A percentile compares a stretch with the other conserved stretches of the same genome.
These are phyloP conservation scores for Lampropteryx suffumata DNA, from an alignment of 2,888 invertebrate species.

Conservation along the genomic window DNA sequence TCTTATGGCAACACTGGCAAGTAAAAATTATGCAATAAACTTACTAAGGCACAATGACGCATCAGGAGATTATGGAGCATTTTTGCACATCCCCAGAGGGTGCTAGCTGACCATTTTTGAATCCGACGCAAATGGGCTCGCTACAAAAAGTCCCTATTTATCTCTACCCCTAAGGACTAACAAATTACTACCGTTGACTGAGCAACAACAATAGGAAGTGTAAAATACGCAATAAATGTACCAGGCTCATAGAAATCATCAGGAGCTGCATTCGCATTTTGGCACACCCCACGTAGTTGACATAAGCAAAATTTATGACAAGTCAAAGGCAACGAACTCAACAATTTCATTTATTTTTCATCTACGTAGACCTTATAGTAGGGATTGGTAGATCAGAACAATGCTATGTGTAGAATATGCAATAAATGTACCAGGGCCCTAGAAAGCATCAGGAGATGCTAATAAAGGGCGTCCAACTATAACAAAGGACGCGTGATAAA, in stretches of 20 bases:
- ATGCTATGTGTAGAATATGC: neutral
- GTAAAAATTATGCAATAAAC: conserved; percentile 58
- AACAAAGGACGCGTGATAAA: too few relatives aligned
- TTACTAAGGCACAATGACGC: conserved; percentile 55
- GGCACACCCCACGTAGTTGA: neutral
- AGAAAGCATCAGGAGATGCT: conserved; percentile 1
- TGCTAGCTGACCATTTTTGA: neutral
- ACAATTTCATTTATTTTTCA: too few relatives aligned
- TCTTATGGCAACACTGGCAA: neutral
- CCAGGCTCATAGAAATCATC: conserved; percentile 18
- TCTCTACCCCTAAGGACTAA: conserved; percentile 14
- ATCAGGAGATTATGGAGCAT: conserved; percentile 53
- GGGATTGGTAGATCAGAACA: neutral
- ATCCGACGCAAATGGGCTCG: neutral
- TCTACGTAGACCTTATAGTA: too few relatives aligned
- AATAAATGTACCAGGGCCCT: conserved; percentile 10
- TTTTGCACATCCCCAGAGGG: conserved; percentile 20
- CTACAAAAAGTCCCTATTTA: conserved; percentile 13
- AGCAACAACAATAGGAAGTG: conserved; percentile 45
- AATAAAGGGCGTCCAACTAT: too few relatives aligned
- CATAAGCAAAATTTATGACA: too few relatives aligned
- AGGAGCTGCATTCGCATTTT: conserved; percentile 2
- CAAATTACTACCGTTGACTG: conserved; percentile 1
- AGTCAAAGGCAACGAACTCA: too few relatives aligned
- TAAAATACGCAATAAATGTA: conserved; percentile 67